Percentiles rank a stretch among this genome's conserved stretches.
phyloP scores from a whole-genome alignment of 2,113 vertebrate genomes.

The Bungarus multicinctus region DNA sequence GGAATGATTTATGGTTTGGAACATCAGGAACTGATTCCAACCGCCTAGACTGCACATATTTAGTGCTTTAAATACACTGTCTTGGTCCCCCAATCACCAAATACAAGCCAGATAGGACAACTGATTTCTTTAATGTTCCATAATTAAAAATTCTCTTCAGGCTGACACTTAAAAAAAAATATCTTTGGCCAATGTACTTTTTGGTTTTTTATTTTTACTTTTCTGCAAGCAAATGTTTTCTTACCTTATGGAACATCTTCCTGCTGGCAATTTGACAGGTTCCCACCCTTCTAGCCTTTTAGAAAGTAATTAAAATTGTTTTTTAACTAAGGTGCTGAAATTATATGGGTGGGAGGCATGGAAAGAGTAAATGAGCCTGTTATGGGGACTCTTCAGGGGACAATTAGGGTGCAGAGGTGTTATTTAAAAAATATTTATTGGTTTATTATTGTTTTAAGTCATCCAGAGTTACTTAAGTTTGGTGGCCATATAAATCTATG shows the following conservation, averaged over 20 bases:
- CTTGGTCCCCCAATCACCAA: not conserved
- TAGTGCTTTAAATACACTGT: not conserved
- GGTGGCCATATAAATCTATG: not conserved
- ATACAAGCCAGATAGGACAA: not conserved
- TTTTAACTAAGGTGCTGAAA: not conserved
- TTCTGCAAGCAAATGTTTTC: not conserved
- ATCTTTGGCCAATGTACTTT: not conserved
- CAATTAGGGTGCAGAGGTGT: not conserved
- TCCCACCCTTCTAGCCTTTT: not conserved
- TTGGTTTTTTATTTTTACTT: not conserved
- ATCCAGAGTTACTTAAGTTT: not conserved
- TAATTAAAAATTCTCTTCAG: not conserved
- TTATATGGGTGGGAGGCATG: not conserved
- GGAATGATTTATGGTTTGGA: not conserved
- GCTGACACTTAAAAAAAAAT: not conserved
- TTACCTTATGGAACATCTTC: not conserved
- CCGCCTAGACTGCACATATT: not conserved
- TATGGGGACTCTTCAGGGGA: not conserved
- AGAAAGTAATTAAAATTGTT: not conserved
- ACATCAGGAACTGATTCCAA: not conserved
- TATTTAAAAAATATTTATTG: not conserved
- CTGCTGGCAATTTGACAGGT: not conserved
- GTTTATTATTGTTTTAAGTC: not conserved
- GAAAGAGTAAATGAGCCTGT: not conserved
- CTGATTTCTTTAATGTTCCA: not conserved